A percentile compares a stretch with the other conserved stretches of the same genome.
phyloP scores from a whole-genome alignment of 2,113 vertebrate species.

The Terrapene triunguis region DNA sequence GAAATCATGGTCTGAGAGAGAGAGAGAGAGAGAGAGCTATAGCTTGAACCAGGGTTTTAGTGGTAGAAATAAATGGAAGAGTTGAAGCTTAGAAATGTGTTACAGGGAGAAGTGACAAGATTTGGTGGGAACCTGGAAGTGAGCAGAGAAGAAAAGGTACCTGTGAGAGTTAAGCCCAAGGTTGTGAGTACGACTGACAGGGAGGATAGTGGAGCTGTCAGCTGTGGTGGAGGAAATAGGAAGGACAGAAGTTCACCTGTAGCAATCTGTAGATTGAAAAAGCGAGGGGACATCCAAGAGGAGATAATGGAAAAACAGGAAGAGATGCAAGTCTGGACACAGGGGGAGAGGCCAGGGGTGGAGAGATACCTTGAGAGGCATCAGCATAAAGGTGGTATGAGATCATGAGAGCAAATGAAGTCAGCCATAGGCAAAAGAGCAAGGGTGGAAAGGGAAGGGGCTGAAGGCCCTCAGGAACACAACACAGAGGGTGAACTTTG shows the following conservation, averaged over 20 bases:
- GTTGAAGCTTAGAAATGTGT: background rate
- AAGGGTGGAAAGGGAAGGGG: background rate
- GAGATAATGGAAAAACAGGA: background rate
- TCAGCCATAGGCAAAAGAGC: background rate
- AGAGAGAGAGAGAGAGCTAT: background rate
- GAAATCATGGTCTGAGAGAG: background rate
- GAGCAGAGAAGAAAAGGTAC: background rate
- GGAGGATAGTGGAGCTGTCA: background rate
- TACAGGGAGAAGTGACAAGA: background rate
- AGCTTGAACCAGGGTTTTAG: background rate
- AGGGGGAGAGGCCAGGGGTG: background rate
- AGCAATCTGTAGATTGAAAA: background rate
- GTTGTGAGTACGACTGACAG: rapidly evolving
- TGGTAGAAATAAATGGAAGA: background rate
- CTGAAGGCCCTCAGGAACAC: background rate
- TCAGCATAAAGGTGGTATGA: rapidly evolving
- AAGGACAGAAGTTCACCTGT: background rate
- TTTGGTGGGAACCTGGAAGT: background rate
- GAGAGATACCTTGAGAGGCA: background rate
- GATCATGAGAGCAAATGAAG: background rate
- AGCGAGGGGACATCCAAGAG: background rate
- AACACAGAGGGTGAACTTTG: background rate
- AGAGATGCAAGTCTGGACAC: background rate
- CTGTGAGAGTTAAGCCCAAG: background rate
- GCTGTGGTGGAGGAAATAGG: background rate